phyloP scores from a whole-genome alignment of 1,140 invertebrate genomes.

The Cardiocondyla obscurior region DNA sequence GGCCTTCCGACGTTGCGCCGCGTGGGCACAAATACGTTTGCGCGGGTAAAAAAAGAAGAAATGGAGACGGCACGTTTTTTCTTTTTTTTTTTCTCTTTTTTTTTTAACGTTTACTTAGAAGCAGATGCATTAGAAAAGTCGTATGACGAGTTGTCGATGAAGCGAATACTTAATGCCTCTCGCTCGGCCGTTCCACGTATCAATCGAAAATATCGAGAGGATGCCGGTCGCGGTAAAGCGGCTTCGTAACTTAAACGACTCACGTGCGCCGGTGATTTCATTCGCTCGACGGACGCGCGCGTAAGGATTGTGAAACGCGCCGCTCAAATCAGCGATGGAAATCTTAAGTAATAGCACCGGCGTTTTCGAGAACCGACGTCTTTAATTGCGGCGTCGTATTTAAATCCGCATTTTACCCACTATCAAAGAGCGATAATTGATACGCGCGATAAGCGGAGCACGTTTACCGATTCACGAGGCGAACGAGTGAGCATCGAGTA shows the following conservation, averaged over 20 bases:
- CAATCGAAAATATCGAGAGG: conserved; percentile 15
- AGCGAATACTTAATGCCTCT: not conserved
- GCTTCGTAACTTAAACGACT: conserved; percentile 10
- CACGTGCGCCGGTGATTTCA: conserved; percentile 28
- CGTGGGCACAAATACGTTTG: conserved; percentile 71
- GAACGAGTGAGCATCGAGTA: not conserved
- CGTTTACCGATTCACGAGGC: not conserved
- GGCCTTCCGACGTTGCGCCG: conserved; percentile 69
- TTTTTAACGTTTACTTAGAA: conserved; percentile 73
- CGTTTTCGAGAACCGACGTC: not conserved
- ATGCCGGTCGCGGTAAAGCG: not conserved
- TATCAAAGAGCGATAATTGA: conserved; percentile 13
- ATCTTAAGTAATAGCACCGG: not conserved
- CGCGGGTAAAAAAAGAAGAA: conserved; percentile 49
- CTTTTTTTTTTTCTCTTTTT: conserved; percentile 38
- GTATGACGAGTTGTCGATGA: conserved; percentile 59
- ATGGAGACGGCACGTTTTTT: conserved; percentile 48
- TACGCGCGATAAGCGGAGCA: not conserved
- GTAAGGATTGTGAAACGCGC: not conserved
- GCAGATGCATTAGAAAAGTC: conserved; percentile 75
- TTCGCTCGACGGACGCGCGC: not conserved
- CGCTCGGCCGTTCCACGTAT: not conserved
- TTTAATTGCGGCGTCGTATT: not conserved
- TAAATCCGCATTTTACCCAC: not conserved
- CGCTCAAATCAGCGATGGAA: not conserved